Evolutionary conservation across 1,140 invertebrate genomes (phyloP), one percentile per base, ranked within the genome.

Genomic region (Lordiphosa mommai): DNA sequence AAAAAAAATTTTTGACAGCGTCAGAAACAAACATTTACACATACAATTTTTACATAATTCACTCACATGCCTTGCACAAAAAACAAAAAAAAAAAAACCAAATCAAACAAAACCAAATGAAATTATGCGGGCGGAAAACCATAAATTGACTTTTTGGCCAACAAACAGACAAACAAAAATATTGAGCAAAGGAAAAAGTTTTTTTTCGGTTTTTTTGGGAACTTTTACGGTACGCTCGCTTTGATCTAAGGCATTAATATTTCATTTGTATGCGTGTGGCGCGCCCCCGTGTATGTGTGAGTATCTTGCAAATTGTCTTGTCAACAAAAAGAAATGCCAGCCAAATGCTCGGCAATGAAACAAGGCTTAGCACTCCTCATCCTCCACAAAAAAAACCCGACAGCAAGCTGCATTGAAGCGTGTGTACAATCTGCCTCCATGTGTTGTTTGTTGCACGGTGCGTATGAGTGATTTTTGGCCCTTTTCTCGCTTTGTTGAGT

Each of bases 81-180:
- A 66, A 33, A 41, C n/a, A 13, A 7, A 41, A 48, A 44, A 52
- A 46, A 33, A 20, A 36, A 36, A 55, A 59, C 32, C 53, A 55
- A 65, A 34, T 27, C 37, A 38, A 61, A 66, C 41, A 50, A 47
- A 80, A 76, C 53, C 37, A 74, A 80, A 82, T 74, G 46, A 82
- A 82, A 80, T 82, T 80, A 82, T 74, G 76, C 76, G 65, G 70
- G 65, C 33, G 51, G 44, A 64, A 80, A 73, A 60, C 76, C 76
- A 84, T 82, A 84, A 82, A 82, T 82, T 82, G 60, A 74, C 66
- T 80, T 80, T 68, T 59, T 36, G 61, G 30, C 33, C 57, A 72
- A 63, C 52, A 56, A 64, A 65, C 46, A 56, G 32, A 71, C 36
- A 51, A 66, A 52, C 56, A 64, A 59, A 65, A 65, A 36, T 17